These are phyloP conservation scores for Ophraella communa DNA, from an alignment of 2,888 invertebrate species.

Conservation along the genomic window DNA sequence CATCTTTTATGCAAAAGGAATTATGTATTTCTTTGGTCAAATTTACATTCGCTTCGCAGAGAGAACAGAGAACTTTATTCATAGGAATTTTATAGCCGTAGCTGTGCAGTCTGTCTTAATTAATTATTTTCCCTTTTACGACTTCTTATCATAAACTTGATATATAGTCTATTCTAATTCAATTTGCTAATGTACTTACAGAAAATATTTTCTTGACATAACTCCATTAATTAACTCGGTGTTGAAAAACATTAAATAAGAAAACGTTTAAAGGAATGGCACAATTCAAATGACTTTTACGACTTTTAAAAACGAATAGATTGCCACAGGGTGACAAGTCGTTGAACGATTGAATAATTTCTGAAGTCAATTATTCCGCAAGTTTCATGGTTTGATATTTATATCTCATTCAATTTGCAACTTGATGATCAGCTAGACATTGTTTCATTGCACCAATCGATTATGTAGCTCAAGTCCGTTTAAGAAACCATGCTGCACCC, in stretches of 20 bases:
- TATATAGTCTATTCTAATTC: constrained; percentile 26
- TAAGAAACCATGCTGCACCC: background rate
- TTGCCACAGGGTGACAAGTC: background rate
- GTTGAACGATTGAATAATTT: background rate
- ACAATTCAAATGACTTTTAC: constrained; percentile 1
- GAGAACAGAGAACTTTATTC: constrained; percentile 26
- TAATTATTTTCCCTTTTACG: constrained; percentile 31
- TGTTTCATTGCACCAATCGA: background rate
- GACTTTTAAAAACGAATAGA: background rate
- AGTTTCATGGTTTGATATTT: background rate
- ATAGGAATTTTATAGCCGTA: constrained; percentile 40
- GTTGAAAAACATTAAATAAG: background rate
- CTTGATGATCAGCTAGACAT: background rate
- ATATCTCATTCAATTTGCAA: background rate
- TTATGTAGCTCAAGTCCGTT: background rate
- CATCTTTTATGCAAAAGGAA: constrained; percentile 21
- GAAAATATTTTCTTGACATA: constrained; percentile 19
- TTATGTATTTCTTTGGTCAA: constrained; percentile 41
- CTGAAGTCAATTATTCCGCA: background rate
- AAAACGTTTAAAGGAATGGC: constrained; percentile 6
- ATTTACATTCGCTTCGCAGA: constrained; percentile 39
- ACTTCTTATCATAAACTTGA: constrained; percentile 28
- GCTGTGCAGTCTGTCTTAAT: constrained; percentile 30
- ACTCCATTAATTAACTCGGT: constrained; percentile 18
- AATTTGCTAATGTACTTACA: constrained; percentile 22